A percentile compares a stretch with the other conserved stretches of the same genome.
Evolutionary conservation across 2,113 vertebrate species (phyloP).

Genomic region (Eonycteris spelaea): DNA sequence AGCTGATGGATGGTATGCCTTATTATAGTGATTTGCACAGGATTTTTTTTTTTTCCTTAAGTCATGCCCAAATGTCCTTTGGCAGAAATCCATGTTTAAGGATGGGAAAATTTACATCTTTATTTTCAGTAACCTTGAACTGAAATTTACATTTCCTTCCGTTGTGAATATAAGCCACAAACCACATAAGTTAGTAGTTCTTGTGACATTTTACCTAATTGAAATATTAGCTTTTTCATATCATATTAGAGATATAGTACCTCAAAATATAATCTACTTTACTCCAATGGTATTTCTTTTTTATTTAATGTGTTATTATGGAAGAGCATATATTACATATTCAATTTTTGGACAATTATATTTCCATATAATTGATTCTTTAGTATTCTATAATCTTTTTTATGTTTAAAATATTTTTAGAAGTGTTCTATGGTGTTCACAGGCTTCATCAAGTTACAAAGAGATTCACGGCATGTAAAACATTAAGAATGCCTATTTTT

Average conservation of each 20-base stretch:
- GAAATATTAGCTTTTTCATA: constrained; percentile 55
- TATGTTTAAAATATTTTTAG: not conserved
- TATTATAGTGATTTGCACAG: constrained; percentile 43
- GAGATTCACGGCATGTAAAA: not conserved
- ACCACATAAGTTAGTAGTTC: constrained; percentile 10
- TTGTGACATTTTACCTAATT: constrained; percentile 37
- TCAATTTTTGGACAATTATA: not conserved
- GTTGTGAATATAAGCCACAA: constrained; percentile 32
- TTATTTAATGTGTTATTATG: not conserved
- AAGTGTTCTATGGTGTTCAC: not conserved
- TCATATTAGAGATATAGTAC: constrained; percentile 14
- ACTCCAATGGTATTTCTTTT: not conserved
- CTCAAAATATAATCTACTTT: constrained; percentile 13
- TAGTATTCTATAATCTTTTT: not conserved
- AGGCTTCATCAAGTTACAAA: not conserved
- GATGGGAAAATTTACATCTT: constrained; percentile 64
- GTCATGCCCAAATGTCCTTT: constrained; percentile 66
- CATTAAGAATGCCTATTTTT: not conserved
- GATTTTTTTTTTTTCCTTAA: not conserved
- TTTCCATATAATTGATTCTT: constrained; percentile 14
- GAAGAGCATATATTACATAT: not conserved
- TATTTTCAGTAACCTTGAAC: constrained; percentile 70
- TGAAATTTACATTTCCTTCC: constrained; percentile 63
- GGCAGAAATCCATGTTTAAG: constrained; percentile 52
- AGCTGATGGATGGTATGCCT: constrained; percentile 36